Percentiles rank a stretch among this genome's conserved stretches.
These are phyloP conservation scores for Sesamia nonagrioides DNA, from an alignment of 1,140 invertebrate genomes.

Conservation along the genomic window DNA sequence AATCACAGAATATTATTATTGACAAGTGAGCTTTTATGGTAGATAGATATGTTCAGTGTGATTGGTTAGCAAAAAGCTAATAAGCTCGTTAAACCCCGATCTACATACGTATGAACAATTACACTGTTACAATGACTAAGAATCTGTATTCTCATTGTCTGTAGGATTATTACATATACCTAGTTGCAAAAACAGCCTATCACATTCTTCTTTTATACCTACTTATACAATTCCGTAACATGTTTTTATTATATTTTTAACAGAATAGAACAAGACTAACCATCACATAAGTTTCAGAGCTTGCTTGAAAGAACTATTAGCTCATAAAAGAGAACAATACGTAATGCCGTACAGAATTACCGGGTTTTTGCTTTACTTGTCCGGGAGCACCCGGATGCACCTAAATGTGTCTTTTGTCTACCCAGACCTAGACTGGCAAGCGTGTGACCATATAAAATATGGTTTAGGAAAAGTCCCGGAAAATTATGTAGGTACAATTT, in stretches of 20 bases:
- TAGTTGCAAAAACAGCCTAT: too few relatives aligned
- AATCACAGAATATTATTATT: too few relatives aligned
- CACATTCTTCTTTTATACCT: too few relatives aligned
- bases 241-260: background rate
- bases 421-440: constrained; percentile 25
- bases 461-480: background rate
- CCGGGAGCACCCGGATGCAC: constrained; percentile 47
- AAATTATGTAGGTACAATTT: background rate
- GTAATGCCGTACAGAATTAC: constrained; percentile 44
- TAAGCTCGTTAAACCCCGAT: too few relatives aligned
- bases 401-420: constrained; percentile 58
- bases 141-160: too few relatives aligned
- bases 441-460: constrained; percentile 6
- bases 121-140: too few relatives aligned
- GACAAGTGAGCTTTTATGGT: too few relatives aligned
- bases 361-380: constrained; percentile 52
- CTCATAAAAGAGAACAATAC: constrained; percentile 41
- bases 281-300: background rate
- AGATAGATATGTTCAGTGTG: too few relatives aligned
- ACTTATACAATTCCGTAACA: background rate
- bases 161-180: too few relatives aligned
- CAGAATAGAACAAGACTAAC: constrained; percentile 7
- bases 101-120: too few relatives aligned
- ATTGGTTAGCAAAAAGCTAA: too few relatives aligned
- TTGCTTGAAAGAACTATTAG: constrained; percentile 12